Conservation (phyloP, 2,113 vertebrate genomes). For the cattle (Bos taurus) region ARS-UCD2.0 NC_037349.1:59467001-59467500, state of each 20-base stretch:
- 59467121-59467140: background rate
- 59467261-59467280: background rate
- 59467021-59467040: background rate
- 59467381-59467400: background rate
- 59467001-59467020: background rate
- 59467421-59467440: background rate
- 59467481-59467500: background rate
- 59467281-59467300: background rate
- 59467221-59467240: background rate
- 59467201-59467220: background rate
- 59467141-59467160: accelerated
- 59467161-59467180: background rate
- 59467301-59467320: background rate
- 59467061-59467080: background rate
- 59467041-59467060: background rate
- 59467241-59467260: background rate
- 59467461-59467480: background rate
- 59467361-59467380: no score
- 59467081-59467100: background rate
- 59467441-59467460: accelerated
- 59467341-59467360: background rate
- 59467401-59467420: background rate
- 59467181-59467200: accelerated
- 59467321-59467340: background rate
- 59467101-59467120: background rate